Evolutionary conservation across 35 echinoderm and acorn worm genomes (phyloP).

Genomic region (Ophiothrix spiculata): DNA sequence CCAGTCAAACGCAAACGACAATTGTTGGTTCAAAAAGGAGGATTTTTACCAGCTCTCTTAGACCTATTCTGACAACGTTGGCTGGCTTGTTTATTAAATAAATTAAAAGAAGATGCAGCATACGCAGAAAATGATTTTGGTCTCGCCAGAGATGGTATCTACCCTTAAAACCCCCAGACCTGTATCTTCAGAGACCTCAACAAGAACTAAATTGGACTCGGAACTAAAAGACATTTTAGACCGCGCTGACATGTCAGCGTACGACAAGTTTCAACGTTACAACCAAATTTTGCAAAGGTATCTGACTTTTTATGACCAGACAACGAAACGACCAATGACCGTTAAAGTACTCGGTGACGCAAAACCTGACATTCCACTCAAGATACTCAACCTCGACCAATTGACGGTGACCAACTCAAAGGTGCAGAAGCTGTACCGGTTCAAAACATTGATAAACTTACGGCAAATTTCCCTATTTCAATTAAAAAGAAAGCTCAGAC

Average conservation of each 20-base stretch:
- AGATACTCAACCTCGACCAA: not conserved
- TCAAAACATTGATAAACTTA: not conserved
- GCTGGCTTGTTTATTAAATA: not conserved
- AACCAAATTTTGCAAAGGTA: constrained; percentile 20
- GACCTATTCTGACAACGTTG: constrained; percentile 18
- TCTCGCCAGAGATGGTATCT: not conserved
- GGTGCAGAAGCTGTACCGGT: not conserved
- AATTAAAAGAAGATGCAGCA: constrained; percentile 22
- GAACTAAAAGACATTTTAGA: constrained; percentile 32
- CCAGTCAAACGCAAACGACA: constrained; percentile 12
- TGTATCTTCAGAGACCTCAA: not conserved
- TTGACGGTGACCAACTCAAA: not conserved
- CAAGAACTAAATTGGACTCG: constrained; percentile 15
- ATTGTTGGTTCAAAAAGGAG: constrained; percentile 38
- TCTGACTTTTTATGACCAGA: not conserved
- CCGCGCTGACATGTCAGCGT: constrained; percentile 12
- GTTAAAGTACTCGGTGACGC: too few species aligned
- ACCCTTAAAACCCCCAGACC: not conserved
- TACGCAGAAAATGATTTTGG: not conserved
- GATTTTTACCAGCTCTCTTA: constrained; percentile 29
- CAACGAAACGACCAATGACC: not conserved
- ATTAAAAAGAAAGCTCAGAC: constrained; percentile 5
- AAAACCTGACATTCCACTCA: not conserved
- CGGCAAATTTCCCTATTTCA: constrained; percentile 14
- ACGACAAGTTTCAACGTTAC: constrained; percentile 26